These are phyloP conservation scores for Sebastes itinus DNA, from an alignment of 2,797 vertebrate genomes.

Conservation along the genomic window DNA sequence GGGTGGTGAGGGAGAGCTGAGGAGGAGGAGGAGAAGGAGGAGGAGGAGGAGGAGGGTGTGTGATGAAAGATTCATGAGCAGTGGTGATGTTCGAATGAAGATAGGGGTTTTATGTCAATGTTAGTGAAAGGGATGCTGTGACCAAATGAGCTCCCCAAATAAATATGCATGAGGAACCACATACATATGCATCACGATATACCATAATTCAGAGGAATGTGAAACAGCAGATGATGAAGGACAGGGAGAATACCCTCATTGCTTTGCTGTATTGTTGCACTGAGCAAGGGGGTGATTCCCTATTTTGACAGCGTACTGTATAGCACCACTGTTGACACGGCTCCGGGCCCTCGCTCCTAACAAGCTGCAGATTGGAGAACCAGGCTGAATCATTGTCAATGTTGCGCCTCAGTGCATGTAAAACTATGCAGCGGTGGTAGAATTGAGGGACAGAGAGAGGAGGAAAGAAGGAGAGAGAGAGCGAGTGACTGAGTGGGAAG, in stretches of 20 bases:
- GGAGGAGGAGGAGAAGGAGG: neutral
- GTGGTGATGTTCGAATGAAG: conserved; percentile 54
- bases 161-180: conserved; percentile 26
- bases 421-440: conserved; percentile 60
- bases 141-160: conserved; percentile 19
- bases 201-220: neutral
- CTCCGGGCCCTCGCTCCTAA: conserved; percentile 49
- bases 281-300: conserved; percentile 22
- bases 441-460: conserved; percentile 10
- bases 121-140: conserved; percentile 43
- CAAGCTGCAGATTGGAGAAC: conserved; percentile 44
- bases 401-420: conserved; percentile 49
- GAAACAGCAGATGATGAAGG: neutral
- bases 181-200: conserved; percentile 1
- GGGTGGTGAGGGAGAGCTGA: conserved; percentile 17
- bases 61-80: conserved; percentile 74
- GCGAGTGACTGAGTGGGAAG: conserved; percentile 4
- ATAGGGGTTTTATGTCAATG: conserved; percentile 49
- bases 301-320: conserved; percentile 21
- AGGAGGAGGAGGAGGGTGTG: neutral
- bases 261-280: conserved; percentile 1
- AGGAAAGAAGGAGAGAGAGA: neutral
- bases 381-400: conserved; percentile 35
- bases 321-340: conserved; percentile 23
- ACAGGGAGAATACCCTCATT: neutral